Evolutionary conservation across 2,888 invertebrate species (phyloP).

Genomic region (Colostygia pectinataria): DNA sequence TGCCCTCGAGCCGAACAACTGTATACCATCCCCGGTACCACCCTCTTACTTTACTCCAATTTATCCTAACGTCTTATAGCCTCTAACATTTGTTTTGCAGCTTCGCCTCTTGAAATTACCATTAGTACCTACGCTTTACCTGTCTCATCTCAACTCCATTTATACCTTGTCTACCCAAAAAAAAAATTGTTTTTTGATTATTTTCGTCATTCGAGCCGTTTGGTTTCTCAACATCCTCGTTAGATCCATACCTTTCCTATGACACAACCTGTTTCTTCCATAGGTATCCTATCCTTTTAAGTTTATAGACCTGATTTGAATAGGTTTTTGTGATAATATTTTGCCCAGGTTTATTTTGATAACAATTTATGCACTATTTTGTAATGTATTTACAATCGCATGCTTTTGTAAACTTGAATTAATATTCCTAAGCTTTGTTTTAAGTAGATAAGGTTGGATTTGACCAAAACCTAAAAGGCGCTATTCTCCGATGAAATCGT

Average conservation of each 20-base stretch:
- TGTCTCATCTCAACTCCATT: no score
- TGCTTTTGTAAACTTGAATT: conserved; percentile 23
- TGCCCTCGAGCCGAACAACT: conserved; percentile 68
- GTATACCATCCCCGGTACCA: conserved; percentile 74
- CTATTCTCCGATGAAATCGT: no score
- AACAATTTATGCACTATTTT: background rate
- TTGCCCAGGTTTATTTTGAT: background rate
- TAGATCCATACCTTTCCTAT: background rate
- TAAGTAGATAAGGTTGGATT: no score
- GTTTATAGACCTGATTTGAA: background rate
- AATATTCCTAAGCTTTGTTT: conserved; percentile 1
- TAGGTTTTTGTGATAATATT: background rate
- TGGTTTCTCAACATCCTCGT: background rate
- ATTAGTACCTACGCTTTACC: conserved; percentile 32
- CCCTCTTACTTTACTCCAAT: conserved; percentile 26
- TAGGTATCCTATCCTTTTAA: background rate
- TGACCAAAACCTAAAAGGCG: no score
- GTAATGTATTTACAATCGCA: conserved; percentile 32
- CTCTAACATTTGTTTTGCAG: conserved; percentile 53
- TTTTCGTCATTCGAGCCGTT: no score
- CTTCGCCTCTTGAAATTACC: conserved; percentile 38
- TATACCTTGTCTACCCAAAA: no score
- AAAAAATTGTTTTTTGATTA: background rate
- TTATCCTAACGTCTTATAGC: conserved; percentile 49
- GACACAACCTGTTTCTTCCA: no score